A percentile compares a stretch with the other conserved stretches of the same genome.
These are phyloP conservation scores for Corythornis madagascariensis DNA, from an alignment of 2,113 vertebrate species.

Conservation along the genomic window DNA sequence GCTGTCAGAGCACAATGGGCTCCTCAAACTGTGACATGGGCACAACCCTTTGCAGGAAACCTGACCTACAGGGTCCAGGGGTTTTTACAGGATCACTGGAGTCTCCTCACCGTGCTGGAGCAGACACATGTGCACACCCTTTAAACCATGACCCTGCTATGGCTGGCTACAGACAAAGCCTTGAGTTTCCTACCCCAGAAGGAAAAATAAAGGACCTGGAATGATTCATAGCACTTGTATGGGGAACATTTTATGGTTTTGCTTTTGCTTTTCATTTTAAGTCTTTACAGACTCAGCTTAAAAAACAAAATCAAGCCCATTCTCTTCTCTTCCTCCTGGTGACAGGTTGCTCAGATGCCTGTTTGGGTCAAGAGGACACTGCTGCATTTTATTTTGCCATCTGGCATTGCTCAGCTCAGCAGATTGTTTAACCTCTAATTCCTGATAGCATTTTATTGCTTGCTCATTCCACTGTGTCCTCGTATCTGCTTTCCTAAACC, in stretches of 20 bases:
- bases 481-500: background rate
- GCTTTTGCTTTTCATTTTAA: constrained; percentile 31
- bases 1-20: background rate
- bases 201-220: background rate
- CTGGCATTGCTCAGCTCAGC: background rate
- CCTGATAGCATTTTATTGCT: background rate
- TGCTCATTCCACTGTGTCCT: background rate
- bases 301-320: constrained; percentile 30
- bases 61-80: background rate
- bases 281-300: background rate
- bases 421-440: constrained; percentile 17
- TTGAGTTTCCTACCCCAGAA: background rate
- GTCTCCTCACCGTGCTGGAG: background rate
- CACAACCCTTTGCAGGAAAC: background rate
- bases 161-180: background rate
- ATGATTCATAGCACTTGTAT: constrained; percentile 42
- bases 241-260: background rate
- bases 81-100: background rate
- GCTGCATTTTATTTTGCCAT: background rate
- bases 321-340: constrained; percentile 12
- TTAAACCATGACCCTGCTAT: background rate
- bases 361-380: constrained; percentile 35
- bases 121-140: background rate
- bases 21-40: background rate
- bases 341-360: constrained; percentile 31